These are phyloP conservation scores for Lasioglossum villosulum DNA, from an alignment of 2,888 invertebrate genomes.

Conservation along the genomic window DNA sequence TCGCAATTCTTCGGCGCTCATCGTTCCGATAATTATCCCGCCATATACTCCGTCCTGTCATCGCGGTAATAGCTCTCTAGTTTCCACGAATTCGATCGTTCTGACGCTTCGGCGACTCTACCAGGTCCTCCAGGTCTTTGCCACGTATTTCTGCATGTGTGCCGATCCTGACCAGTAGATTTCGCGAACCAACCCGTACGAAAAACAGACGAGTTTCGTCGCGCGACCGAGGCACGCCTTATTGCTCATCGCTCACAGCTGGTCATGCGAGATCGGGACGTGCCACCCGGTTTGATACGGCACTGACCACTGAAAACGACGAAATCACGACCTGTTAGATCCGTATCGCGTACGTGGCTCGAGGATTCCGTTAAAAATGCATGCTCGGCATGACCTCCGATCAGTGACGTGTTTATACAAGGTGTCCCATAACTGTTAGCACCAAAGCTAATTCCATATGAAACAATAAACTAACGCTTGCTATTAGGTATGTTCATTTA, in stretches of 20 bases:
- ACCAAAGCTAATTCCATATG: background rate
- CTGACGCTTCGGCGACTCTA: slow-evolving; percentile 2
- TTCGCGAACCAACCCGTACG: slow-evolving; percentile 7
- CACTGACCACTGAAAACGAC: slow-evolving; percentile 34
- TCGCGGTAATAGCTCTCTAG: slow-evolving; percentile 16
- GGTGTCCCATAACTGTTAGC: background rate
- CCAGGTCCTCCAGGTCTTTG: slow-evolving; percentile 16
- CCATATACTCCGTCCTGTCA: background rate
- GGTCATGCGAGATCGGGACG: slow-evolving; percentile 55
- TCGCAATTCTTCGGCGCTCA: slow-evolving; percentile 1
- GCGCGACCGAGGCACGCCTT: slow-evolving; percentile 51
- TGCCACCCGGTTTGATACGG: slow-evolving; percentile 28
- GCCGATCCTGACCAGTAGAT: slow-evolving; percentile 52
- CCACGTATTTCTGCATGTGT: slow-evolving; percentile 36
- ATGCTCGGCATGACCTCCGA: slow-evolving; percentile 21
- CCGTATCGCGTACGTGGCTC: slow-evolving; percentile 8
- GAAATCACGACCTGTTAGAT: slow-evolving; percentile 38
- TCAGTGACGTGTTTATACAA: slow-evolving; percentile 17
- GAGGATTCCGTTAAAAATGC: slow-evolving; percentile 24
- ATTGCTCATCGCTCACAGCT: slow-evolving; percentile 36
- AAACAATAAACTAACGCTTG: background rate
- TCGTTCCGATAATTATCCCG: slow-evolving; percentile 5
- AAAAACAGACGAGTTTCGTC: slow-evolving; percentile 37
- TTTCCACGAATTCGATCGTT: slow-evolving; percentile 10
- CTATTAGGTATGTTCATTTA: background rate